Evolutionary conservation across 2,888 invertebrate genomes (phyloP).

Genomic region (Rapana venosa): DNA sequence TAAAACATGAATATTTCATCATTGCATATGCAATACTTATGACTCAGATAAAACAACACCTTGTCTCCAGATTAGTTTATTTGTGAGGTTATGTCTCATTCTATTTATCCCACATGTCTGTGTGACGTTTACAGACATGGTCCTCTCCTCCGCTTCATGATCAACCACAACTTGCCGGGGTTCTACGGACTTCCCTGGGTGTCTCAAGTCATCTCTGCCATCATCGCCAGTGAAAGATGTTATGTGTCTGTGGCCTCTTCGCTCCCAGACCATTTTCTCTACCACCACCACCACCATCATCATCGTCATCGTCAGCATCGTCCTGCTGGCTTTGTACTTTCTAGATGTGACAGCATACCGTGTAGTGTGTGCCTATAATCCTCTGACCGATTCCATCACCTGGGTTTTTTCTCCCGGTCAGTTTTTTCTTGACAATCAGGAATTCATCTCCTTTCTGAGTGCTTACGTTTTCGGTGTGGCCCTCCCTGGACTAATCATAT

Average conservation of each 20-base stretch:
- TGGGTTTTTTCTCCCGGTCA: background rate
- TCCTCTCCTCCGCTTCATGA: background rate
- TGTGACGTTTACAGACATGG: background rate
- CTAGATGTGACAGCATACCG: background rate
- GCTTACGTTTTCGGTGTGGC: background rate
- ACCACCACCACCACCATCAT: constrained; percentile 8
- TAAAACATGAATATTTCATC: too few relatives aligned
- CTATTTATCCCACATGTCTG: background rate
- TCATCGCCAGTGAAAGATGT: constrained; percentile 35
- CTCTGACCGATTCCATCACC: background rate
- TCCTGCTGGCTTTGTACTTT: background rate
- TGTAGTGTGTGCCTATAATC: background rate
- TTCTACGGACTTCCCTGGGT: constrained; percentile 15
- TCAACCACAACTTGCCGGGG: constrained; percentile 11
- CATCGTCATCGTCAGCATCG: background rate
- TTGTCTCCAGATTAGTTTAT: background rate
- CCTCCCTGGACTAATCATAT: background rate
- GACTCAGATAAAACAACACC: too few relatives aligned
- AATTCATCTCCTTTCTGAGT: background rate
- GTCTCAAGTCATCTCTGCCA: constrained; percentile 19
- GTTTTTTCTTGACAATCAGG: background rate
- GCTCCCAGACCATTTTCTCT: constrained; percentile 13
- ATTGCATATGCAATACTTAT: too few relatives aligned
- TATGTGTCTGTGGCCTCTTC: constrained; percentile 28
- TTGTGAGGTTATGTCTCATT: background rate